Conservation (phyloP, 2,113 vertebrate species). For the Anolis sagrei region DNA sequence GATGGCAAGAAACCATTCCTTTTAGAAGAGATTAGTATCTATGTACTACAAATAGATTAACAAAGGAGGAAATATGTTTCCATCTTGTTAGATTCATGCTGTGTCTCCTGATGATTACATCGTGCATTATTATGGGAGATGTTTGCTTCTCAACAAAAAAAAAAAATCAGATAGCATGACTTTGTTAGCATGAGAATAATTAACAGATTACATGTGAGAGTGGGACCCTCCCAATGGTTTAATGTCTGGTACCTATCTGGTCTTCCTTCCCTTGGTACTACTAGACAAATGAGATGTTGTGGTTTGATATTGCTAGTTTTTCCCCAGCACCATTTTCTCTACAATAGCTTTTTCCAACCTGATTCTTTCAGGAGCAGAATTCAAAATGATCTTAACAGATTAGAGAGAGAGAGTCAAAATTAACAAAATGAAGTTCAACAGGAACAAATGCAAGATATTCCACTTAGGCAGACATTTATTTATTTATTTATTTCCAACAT, state of each 20-base stretch:
- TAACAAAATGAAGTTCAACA: no score
- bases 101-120: not conserved
- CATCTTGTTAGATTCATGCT: conserved; percentile 53
- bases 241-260: not conserved
- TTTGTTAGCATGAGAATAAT: not conserved
- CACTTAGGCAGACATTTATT: no score
- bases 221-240: not conserved
- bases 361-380: no score
- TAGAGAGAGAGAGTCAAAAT: no score
- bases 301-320: not conserved
- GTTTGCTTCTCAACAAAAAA: not conserved
- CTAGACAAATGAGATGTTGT: not conserved
- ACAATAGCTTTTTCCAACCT: not conserved
- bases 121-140: not conserved
- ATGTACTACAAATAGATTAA: not conserved
- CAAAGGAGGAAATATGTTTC: not conserved
- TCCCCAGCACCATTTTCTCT: not conserved
- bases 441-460: no score
- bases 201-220: not conserved
- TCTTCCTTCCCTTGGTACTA: not conserved
- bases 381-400: no score
- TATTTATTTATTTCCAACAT: no score
- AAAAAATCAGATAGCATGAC: not conserved
- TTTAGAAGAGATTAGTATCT: not conserved
- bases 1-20: not conserved